These are phyloP conservation scores for Rhinoraja longicauda DNA, from an alignment of 2,797 vertebrate species.

Conservation along the genomic window DNA sequence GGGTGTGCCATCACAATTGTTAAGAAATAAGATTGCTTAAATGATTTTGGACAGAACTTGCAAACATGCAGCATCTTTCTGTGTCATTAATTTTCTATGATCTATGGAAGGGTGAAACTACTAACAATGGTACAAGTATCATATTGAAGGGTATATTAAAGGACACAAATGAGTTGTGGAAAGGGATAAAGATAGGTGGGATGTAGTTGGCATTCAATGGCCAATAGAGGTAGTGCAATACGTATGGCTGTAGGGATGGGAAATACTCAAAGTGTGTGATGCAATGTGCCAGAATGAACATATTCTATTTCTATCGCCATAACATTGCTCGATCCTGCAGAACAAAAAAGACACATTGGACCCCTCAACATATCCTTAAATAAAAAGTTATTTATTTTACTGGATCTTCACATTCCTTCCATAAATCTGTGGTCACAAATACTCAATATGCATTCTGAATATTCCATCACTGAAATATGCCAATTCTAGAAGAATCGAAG, in stretches of 20 bases:
- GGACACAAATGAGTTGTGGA: background rate
- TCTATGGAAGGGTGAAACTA: background rate
- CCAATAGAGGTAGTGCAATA: background rate
- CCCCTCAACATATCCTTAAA: background rate
- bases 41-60: background rate
- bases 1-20: background rate
- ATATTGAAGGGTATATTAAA: background rate
- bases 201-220: background rate
- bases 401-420: background rate
- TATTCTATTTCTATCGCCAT: no score
- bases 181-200: background rate
- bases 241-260: no score
- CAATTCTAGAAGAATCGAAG: background rate
- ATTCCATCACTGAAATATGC: background rate
- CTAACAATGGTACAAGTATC: background rate
- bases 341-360: background rate
- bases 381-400: background rate
- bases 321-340: background rate
- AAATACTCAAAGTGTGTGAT: no score
- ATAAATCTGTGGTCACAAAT: background rate
- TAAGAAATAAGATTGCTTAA: background rate
- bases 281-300: no score
- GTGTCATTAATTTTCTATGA: no score
- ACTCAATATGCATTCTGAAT: background rate
- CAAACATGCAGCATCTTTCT: no score